Evolutionary conservation across 2,888 invertebrate species (phyloP), one percentile per base, ranked within the genome.

Genomic region (Salpingus planirostris): DNA sequence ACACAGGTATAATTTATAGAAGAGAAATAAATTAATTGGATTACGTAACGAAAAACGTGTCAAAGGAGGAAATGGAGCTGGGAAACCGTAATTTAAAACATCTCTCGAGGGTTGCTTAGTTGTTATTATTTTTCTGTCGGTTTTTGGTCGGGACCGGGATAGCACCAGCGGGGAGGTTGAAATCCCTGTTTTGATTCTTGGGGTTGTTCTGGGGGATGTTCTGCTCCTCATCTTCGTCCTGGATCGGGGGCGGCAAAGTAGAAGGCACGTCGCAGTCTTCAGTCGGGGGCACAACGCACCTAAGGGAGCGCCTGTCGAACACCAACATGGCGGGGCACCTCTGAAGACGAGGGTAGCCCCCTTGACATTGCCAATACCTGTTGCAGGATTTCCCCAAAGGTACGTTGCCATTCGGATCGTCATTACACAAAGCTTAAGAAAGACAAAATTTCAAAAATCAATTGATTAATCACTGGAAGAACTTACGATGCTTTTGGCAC

Each of bases 351-450:
- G 91, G 91, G 65, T 91, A 91, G 0, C 91, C 91, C 3, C 90
- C 90, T 60, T 90, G 89, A 59, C 91, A 91, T 59, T 89, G 88
- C 91, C 91, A 91, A 68, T 91, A 91, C 8, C 90, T 73, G 69
- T 90, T 90, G 73, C 90, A 91, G 29, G 89, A 90, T 65, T 90
- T 90, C 50, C 90, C 89, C 7, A 91, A 71, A 1, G 89, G 83
- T 7, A 91, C 90, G 65, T 90, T 89, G 40, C 90, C 90, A 63
- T 91, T 90, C 30, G 91, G 75, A 54, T 89, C 89, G 25, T 88
- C 88, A 59, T 89, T 89, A 66, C 90, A 91, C 29, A 91, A 78
- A 36, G 90, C 90, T 90, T 68, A 27, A 69, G 71, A 34, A 13
- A 12, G 18, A 3, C 3, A 11, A 27, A 11, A 15, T 15, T 10